phyloP scores from a whole-genome alignment of 2,888 invertebrate genomes.

The Drosophila longiperda region DNA sequence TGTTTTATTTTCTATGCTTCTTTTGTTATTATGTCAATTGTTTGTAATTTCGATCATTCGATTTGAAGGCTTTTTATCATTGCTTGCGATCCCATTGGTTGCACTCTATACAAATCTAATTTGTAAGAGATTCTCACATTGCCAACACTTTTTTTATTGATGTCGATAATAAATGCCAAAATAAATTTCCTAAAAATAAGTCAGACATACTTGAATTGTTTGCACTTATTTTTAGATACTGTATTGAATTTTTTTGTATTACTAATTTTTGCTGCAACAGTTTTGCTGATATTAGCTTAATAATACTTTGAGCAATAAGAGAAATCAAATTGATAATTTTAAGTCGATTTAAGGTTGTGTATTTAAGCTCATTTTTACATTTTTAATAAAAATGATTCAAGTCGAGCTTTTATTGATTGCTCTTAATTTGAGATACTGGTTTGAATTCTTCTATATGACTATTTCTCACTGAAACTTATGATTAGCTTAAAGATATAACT shows the following conservation, averaged over 20 bases:
- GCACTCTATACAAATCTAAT: slow-evolving; percentile 11
- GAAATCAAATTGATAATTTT: not conserved
- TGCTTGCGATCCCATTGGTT: slow-evolving; percentile 22
- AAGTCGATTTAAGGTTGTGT: not conserved
- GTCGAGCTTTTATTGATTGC: not conserved
- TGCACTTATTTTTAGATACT: not conserved
- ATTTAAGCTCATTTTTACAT: not conserved
- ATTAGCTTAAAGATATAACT: not conserved
- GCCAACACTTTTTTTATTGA: not conserved
- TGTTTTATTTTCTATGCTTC: slow-evolving; percentile 34
- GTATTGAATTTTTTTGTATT: not conserved
- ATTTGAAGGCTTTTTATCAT: slow-evolving; percentile 23
- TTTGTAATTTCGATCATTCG: slow-evolving; percentile 54
- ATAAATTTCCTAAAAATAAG: not conserved
- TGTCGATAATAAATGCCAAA: not conserved
- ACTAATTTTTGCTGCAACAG: not conserved
- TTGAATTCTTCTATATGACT: too few species aligned
- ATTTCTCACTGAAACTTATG: not conserved
- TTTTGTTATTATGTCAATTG: slow-evolving; percentile 70
- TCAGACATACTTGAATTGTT: not conserved
- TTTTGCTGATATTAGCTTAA: not conserved
- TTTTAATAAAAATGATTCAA: not conserved
- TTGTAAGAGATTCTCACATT: not conserved
- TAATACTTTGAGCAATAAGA: not conserved
- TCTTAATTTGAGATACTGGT: too few species aligned